Evolutionary conservation across 2,113 vertebrate genomes (phyloP), one percentile per base, ranked within the genome.

Genomic region (Malurus elegans): DNA sequence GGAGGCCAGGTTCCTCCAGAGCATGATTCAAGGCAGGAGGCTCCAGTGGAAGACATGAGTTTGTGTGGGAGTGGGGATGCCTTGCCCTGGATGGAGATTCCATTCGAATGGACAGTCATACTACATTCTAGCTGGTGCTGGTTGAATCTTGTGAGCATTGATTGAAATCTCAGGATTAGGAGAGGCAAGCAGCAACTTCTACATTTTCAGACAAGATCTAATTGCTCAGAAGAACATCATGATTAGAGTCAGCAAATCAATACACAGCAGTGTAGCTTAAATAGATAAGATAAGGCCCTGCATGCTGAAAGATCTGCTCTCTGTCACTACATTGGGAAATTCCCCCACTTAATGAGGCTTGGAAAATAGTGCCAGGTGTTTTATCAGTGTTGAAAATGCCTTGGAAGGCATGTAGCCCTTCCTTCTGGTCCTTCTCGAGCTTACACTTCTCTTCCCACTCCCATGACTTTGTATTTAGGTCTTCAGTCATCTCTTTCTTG

Each of bases 131-230:
- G 32, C 62, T 51, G 31, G 53, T 25, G 20, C 69, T 51, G 69
- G 57, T 32, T 94, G 66, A 47, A 53, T 86, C 70, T 57, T 75
- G 66, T 19, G 70, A 72, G 34, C 29, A 64, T 44, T 44, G 53
- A 95, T 82, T 56, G 53, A 79, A 92, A 95, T 93, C 88, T 79
- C 32, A 64, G 58, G 66, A 93, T 90, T n/a, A 79, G 86, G 26
- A 82, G 62, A 60, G 70, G 53, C 66, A 90, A 92, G 86, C 40
- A 95, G 53, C 53, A 88, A 88, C 61, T 95, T 74, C 82, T 69
- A 25, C 86, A 21, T 66, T 75, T 36, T 56, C 71, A 79, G 66
- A 72, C 48, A 88, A 86, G 81, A 92, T 79, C 75, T 88, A 82
- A 86, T 79, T 86, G 91, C 91, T 71, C 51, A 67, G 74, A 89